Base-by-base conservation (phyloP, 2,113 vertebrate species). In the Numenius arquata region DNA sequence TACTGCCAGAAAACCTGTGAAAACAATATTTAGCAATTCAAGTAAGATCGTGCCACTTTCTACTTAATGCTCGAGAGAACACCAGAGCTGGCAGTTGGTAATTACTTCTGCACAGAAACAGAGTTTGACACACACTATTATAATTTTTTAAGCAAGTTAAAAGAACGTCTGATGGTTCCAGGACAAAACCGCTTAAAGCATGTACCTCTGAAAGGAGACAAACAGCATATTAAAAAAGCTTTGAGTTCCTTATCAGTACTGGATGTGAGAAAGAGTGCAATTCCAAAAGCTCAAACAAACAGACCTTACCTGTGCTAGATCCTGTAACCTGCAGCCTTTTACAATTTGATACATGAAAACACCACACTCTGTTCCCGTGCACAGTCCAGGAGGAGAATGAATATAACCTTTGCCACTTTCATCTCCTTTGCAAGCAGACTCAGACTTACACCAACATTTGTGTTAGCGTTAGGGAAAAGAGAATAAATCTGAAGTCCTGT, bases 21-120 rank as follows among this genome's bases (percentile, higher is more conserved):
- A 96, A 97, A 88, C 45, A 96, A 52, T 95, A 97, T 92, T 93
- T 94, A 95, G 62, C 62, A 92, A 91, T 94, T 86, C 58, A 95
- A 68, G 68, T 66, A 88, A 94, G 52, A 76, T 96, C 52, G 21
- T 68, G 38, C 52, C 75, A 66, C 93, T 96, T 97, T 95, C 63
- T 70, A 32, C 94, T 96, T 95, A 94, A 86, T 87, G 41, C 63
- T 94, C 2, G 0, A 95, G 73, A 78, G 55, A 97, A 96, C 19
- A 58, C 84, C 81, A 87, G 77, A 58, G 78, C 40, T 94, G 94
- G 92, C 45, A 97, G 56, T 53, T 13, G 0, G 92, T 96, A 97
- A 97, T 95, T 97, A 90, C 59, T 94, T 96, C 76, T 95, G 73
- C 3, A 40, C 62, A 91, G 90, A 68, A 79, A 95, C 66, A 41